Evolutionary conservation across 1,140 invertebrate species (phyloP), one percentile per base, ranked within the genome.

Genomic region (Hetaerina americana): DNA sequence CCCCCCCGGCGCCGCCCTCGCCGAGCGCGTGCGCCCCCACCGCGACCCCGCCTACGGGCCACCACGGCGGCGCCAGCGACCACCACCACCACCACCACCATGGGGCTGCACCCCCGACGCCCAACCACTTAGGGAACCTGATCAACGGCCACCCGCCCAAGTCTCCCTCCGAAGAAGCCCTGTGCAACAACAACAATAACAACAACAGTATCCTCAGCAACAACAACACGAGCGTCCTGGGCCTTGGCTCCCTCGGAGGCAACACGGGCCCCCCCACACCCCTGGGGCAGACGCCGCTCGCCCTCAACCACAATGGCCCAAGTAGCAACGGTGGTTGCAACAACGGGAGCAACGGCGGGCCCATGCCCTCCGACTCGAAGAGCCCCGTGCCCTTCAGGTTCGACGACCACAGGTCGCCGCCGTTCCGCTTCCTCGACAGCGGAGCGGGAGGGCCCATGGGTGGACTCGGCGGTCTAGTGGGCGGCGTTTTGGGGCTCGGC

Each of bases 401-500:
- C 80, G 91, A 92, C 76, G 88, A 89, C 10, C 85, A 84, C 76
- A 84, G 88, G 71, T 82, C 83, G 27, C 71, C 77, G 72, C 86
- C 87, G 40, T 92, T 91, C 81, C 82, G 90, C 73, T 92, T 92
- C 78, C 89, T 89, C 66, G 91, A 93, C 73, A 40, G 77, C 75
- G 57, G 78, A 78, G 78, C 74, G 77, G 78, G 68, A 79, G 77
- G 74, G 76, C 76, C 75, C 26, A 76, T 78, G 73, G 76, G 76
- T 70, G 73, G 90, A 92, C 76, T 89, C 76, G 89, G 89, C 0
- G 75, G 66, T 26, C 73, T 67, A 66, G 70, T 29, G 15, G 86
- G 87, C 2, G 88, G 87, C 5, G 89, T 89, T 0, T 90, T 92
- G 83, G 89, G 91, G 0, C 80, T 92, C 25, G 92, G 92, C 12